phyloP scores from a whole-genome alignment of 2,113 vertebrate genomes.

The Cichladusa arquata region DNA sequence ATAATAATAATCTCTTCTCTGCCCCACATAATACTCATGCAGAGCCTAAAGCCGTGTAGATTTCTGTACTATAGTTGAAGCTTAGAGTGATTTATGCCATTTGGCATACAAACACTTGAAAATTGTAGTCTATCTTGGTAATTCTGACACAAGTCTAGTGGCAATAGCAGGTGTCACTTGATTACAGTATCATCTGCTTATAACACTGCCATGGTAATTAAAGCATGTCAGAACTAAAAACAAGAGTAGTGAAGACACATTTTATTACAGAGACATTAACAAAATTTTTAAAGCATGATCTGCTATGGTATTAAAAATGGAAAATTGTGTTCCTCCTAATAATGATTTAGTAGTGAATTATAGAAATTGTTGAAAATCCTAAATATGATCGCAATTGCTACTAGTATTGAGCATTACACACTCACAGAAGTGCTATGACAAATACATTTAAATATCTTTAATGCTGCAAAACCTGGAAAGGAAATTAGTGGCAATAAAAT shows the following conservation, averaged over 20 bases:
- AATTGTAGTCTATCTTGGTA: not conserved
- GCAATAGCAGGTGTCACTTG: not conserved
- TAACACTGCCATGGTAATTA: constrained; percentile 33
- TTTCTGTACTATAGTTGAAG: not conserved
- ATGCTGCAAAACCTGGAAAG: constrained; percentile 74
- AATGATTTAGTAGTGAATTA: constrained; percentile 58
- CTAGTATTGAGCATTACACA: not conserved
- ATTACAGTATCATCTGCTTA: not conserved
- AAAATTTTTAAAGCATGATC: constrained; percentile 24
- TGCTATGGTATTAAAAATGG: constrained; percentile 29
- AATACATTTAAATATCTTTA: constrained; percentile 73
- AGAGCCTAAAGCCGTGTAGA: not conserved
- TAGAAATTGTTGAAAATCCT: constrained; percentile 56
- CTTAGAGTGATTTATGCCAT: not conserved
- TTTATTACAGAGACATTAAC: constrained; percentile 20
- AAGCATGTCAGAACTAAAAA: constrained; percentile 11
- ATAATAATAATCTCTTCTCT: not conserved
- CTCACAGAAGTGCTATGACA: constrained; percentile 51
- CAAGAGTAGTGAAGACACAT: not conserved
- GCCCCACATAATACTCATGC: not conserved
- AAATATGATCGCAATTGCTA: not conserved
- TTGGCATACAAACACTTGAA: constrained; percentile 16
- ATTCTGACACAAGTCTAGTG: not conserved
- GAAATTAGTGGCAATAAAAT: constrained; percentile 79
- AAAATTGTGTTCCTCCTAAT: constrained; percentile 41